phyloP scores from a whole-genome alignment of 2,113 vertebrate genomes.

The Stercorarius parasiticus region DNA sequence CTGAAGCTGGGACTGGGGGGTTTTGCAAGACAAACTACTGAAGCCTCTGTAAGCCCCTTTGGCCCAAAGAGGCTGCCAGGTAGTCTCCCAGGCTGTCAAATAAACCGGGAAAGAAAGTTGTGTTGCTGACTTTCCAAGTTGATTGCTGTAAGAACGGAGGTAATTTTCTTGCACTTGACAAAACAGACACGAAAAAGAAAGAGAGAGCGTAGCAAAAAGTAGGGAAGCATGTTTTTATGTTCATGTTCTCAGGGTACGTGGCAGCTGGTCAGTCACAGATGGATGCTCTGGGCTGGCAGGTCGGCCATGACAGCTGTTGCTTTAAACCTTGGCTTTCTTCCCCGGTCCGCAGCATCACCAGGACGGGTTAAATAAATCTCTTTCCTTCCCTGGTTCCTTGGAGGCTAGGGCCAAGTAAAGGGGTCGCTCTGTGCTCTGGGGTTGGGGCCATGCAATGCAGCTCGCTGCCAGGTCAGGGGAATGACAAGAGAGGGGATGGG shows the following conservation, averaged over 20 bases:
- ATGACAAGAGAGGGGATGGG: neutral
- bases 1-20: neutral
- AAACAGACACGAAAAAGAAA: neutral
- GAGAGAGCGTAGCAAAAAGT: neutral
- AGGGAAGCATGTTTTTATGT: neutral
- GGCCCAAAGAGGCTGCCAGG: neutral
- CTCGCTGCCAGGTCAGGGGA: neutral
- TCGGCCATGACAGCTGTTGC: constrained; percentile 31
- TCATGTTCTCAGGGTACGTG: neutral
- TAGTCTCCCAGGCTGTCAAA: neutral
- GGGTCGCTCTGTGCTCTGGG: accelerated
- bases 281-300: constrained; percentile 42
- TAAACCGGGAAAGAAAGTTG: neutral
- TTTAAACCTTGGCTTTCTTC: constrained; percentile 35
- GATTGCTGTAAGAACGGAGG: neutral
- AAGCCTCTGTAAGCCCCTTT: neutral
- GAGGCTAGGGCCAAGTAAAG: neutral
- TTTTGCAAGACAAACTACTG: neutral
- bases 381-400: neutral
- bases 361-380: neutral
- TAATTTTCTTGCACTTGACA: neutral
- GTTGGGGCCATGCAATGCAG: accelerated
- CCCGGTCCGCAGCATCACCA: neutral
- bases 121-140: neutral
- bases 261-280: constrained; percentile 56